Evolutionary conservation across 2,888 invertebrate genomes (phyloP), one percentile per base, ranked within the genome.

Genomic region (Conops quadrifasciatus): DNA sequence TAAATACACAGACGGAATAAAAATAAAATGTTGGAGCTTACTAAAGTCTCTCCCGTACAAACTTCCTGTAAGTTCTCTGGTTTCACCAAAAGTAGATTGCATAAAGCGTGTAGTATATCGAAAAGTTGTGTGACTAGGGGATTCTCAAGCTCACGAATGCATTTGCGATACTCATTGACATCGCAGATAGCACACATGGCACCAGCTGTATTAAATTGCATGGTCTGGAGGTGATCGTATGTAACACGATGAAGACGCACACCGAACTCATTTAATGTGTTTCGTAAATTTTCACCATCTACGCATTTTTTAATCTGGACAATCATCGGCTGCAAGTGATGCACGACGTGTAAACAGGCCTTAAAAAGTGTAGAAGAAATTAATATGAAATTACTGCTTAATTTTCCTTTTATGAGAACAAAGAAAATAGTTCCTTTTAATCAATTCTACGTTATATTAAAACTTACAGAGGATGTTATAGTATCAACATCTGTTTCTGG

Each of bases 161-260:
- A 95, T 78, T 94, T 94, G 24, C 97, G 89, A 86, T 98, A 98
- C 86, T 98, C 98, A 81, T 97, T 97, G 77, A 99, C 94, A 88
- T 99, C 99, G 87, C 97, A 98, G 78, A 99, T 96, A 2, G 95
- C 96, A 84, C 96, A 93, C 95, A 99, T 96, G 0, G 98, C 98
- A 70, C 98, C 97, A 60, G 96, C 93, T 5, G 95, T 95, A 85
- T 95, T 97, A 82, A 96, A 98, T 83, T 96, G 95, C 88, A 94
- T 97, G 82, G 95, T 95, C 79, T 94, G 92, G 75, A 99, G 88
- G 85, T 99, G 98, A 75, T 98, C 97, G 81, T 95, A 95, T 76
- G 99, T 92, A 63, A 96, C 93, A 65, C 96, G 89, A 86, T 98
- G 98, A 75, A 99, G 90, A n/a, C 96, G 89, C 28, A 93, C 89